phyloP scores from a whole-genome alignment of 2,113 vertebrate species.

The Procapra przewalskii region DNA sequence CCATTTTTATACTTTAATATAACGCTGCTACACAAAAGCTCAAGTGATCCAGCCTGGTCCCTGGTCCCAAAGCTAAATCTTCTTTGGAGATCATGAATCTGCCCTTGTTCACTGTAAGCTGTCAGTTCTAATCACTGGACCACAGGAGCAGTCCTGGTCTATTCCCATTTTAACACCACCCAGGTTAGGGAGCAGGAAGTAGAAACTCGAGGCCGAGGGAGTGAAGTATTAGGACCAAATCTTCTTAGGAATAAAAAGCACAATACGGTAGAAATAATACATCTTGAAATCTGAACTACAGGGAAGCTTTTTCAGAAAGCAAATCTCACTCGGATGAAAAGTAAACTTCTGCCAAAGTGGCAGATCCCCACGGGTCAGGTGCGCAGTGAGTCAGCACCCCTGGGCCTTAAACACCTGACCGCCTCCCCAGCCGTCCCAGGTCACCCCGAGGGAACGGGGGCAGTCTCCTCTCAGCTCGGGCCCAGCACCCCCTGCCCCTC shows the following conservation, averaged over 20 bases:
- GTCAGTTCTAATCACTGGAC: not conserved
- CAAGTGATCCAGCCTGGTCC: not conserved
- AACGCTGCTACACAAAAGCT: not conserved
- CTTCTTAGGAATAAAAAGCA: not conserved
- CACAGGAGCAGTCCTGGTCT: not conserved
- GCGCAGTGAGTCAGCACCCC: no score
- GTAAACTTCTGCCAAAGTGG: not conserved
- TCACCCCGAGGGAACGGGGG: not conserved
- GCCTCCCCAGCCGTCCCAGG: not conserved
- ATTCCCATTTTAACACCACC: not conserved
- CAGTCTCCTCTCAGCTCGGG: not conserved
- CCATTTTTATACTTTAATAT: not conserved
- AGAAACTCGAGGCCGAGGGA: not conserved
- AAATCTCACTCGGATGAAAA: not conserved
- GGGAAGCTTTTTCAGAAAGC: not conserved
- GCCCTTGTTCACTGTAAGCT: not conserved
- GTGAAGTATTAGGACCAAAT: not conserved
- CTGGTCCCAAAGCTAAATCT: not conserved
- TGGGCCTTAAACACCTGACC: no score
- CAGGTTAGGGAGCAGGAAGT: not conserved
- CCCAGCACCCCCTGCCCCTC: not conserved
- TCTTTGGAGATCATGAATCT: not conserved
- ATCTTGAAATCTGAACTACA: not conserved
- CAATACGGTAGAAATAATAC: not conserved
- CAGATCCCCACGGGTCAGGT: not conserved